Conservation (phyloP, 2,888 invertebrate genomes). For the Leptogaster cylindrica region DNA sequence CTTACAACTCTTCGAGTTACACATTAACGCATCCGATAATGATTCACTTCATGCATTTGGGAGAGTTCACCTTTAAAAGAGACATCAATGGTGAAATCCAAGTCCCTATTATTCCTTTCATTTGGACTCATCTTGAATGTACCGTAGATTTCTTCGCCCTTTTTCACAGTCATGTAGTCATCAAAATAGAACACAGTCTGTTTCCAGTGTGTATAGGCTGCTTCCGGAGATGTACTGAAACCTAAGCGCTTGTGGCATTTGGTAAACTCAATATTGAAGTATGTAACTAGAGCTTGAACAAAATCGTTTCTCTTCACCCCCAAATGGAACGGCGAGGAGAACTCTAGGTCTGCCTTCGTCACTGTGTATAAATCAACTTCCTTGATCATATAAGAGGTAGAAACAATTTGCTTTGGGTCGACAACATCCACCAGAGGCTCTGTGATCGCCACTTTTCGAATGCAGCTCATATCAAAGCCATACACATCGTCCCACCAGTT, state of each 20-base stretch:
- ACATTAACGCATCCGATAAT: conserved; percentile 87
- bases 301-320: conserved; percentile 91
- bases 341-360: conserved; percentile 92
- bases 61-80: conserved; percentile 91
- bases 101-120: conserved; percentile 93
- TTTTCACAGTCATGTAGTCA: conserved; percentile 95
- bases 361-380: conserved; percentile 99
- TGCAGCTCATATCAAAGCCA: conserved; percentile 99
- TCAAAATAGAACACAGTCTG: conserved; percentile 95
- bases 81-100: conserved; percentile 93
- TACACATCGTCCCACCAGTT: conserved; percentile 99
- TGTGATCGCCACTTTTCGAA: conserved; percentile 95
- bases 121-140: conserved; percentile 95
- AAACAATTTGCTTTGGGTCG: conserved; percentile 97
- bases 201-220: conserved; percentile 99
- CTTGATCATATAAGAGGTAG: conserved; percentile 92
- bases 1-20: neutral
- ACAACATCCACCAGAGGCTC: conserved; percentile 99
- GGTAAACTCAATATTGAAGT: conserved; percentile 99
- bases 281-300: conserved; percentile 96
- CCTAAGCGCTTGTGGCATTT: conserved; percentile 98
- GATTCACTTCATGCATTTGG: conserved; percentile 82
- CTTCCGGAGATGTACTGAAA: conserved; percentile 97
- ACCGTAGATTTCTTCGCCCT: conserved; percentile 91
- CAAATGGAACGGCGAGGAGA: conserved; percentile 84